Conservation (phyloP, 2,113 vertebrate species). For the Eonycteris spelaea region DNA sequence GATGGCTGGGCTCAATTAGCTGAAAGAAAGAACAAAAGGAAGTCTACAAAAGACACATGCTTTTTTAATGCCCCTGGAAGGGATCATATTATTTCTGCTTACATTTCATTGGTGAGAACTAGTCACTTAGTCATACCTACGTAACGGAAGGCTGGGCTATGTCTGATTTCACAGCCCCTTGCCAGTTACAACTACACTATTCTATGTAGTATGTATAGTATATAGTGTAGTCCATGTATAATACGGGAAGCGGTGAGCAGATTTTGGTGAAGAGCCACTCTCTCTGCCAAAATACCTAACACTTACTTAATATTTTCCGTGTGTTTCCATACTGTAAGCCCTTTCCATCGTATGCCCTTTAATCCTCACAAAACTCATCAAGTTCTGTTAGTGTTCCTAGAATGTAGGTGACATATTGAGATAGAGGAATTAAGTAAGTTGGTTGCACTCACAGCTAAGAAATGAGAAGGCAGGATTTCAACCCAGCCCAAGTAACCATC, state of each 20-base stretch:
- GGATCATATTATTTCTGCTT: neutral
- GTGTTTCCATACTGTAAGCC: neutral
- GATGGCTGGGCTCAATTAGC: neutral
- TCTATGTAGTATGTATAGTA: neutral
- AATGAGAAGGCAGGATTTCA: neutral
- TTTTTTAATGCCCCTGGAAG: neutral
- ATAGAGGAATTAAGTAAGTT: neutral
- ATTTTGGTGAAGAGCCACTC: neutral
- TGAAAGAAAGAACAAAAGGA: neutral
- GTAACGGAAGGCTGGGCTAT: neutral
- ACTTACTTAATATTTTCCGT: neutral
- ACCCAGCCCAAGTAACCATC: neutral
- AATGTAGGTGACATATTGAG: neutral
- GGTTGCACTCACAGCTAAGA: neutral
- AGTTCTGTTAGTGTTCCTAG: neutral
- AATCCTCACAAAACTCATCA: neutral
- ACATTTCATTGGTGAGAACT: neutral
- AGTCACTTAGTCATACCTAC: neutral
- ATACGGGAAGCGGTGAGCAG: neutral
- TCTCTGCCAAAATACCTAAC: neutral
- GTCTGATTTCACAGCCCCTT: neutral
- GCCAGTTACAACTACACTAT: neutral
- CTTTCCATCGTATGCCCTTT: neutral
- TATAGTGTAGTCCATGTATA: neutral
- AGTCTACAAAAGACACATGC: neutral